A percentile compares a stretch with the other conserved stretches of the same genome.
Conservation (phyloP, 1,140 invertebrate species). For the Pseudomyrmex flavicornis region DNA sequence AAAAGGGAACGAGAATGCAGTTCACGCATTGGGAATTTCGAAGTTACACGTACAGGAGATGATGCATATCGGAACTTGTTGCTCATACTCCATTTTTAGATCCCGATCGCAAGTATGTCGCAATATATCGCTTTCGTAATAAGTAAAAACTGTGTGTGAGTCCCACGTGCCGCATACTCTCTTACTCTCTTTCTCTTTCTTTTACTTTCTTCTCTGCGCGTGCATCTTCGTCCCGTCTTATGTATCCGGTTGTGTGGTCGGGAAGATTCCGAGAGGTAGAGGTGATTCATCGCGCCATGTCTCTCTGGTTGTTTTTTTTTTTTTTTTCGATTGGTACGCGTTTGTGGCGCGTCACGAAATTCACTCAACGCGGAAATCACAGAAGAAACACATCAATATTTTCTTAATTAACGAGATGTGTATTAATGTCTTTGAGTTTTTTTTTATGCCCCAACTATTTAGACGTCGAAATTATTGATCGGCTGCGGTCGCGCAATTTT, state of each 20-base stretch:
- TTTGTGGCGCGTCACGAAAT: too few relatives aligned
- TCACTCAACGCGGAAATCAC: too few relatives aligned
- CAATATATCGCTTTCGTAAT: slow-evolving; percentile 22
- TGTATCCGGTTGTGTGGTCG: slow-evolving; percentile 11
- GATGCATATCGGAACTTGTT: slow-evolving; percentile 15
- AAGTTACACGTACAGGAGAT: neutral
- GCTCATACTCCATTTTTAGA: slow-evolving; percentile 11
- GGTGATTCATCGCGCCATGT: neutral
- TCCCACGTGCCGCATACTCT: neutral
- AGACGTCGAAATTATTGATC: too few relatives aligned
- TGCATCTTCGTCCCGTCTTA: slow-evolving; percentile 12
- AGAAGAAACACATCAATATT: too few relatives aligned
- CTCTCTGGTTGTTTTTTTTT: too few relatives aligned
- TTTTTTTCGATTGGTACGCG: too few relatives aligned
- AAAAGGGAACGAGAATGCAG: slow-evolving; percentile 29
- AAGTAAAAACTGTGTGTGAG: neutral
- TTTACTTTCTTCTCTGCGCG: neutral
- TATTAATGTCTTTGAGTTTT: too few relatives aligned
- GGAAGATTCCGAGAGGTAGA: slow-evolving; percentile 28
- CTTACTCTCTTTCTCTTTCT: slow-evolving; percentile 6
- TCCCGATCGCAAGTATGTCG: neutral
- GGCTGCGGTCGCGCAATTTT: too few relatives aligned
- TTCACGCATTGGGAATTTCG: neutral
- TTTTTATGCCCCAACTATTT: too few relatives aligned
- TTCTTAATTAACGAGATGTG: too few relatives aligned